Base-by-base conservation (phyloP, 2,888 invertebrate species). In the Spialia ferax region DNA sequence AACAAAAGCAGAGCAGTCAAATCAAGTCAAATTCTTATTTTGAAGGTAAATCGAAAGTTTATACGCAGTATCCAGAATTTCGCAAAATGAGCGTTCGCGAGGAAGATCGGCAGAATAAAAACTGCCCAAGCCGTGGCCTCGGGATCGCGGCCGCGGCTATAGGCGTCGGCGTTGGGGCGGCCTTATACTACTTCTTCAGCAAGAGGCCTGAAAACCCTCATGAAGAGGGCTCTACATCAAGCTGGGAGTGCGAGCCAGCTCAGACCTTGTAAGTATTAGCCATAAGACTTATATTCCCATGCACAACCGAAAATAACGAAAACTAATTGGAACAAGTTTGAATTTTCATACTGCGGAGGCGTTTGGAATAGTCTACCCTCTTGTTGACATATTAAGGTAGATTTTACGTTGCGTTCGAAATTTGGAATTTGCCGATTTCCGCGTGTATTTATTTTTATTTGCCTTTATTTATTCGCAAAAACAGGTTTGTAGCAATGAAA, bases 101-200 rank as follows among this genome's bases (percentile, higher is more conserved):
- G 52, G 88, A 91, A 71, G 88, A 91, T 42, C 75, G 80, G 20
- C 77, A 83, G 63, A 89, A 89, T 70, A 86, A 80, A 50, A 80
- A 70, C 69, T 87, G 90, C 75, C 71, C 89, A 70, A 84, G 86
- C 77, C 86, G 89, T 59, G 92, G 92, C 0, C 74, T 90, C 0
- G 93, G 89, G 3, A 73, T 91, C 1, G 92, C 91, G 55, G 91
- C 88, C 15, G 89, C 91, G 67, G 93, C 90, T 0, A 82, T 92
- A 69, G 91, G 92, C 70, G 89, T 91, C 61, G 91, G 92, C 0
- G 87, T 93, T 77, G 93, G 92, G 59, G 91, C 92, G 2, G 92
- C 92, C 20, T 68, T 93, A 73, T 93, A 90, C 80, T 93, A 93
- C 81, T 86, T 86, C 78, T 89, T 90, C 72, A 90, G 79, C 74